Conservation (phyloP, 2,113 vertebrate genomes). For the Glaucidium brasilianum region DNA sequence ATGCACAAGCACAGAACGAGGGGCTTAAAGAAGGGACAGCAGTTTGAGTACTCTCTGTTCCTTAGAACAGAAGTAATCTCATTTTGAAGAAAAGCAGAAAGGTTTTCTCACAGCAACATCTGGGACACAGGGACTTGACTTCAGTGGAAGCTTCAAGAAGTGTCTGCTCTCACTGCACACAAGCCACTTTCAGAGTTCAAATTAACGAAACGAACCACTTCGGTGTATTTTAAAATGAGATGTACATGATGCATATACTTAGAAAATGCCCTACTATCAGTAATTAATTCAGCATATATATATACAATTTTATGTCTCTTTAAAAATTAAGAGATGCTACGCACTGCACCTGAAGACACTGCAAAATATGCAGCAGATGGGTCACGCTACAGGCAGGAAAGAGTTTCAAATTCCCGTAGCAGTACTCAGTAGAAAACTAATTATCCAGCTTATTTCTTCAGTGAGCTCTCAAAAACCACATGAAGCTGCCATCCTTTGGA, state of each 20-base stretch:
- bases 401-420: not conserved
- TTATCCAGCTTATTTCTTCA: not conserved
- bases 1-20: not conserved
- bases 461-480: not conserved
- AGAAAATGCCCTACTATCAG: not conserved
- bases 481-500: not conserved
- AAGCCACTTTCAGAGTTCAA: not conserved
- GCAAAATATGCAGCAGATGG: not conserved
- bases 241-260: not conserved
- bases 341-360: not conserved
- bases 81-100: not conserved
- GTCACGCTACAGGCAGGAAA: not conserved
- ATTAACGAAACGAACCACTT: not conserved
- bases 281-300: not conserved
- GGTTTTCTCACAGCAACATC: not conserved
- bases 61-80: not conserved
- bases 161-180: rapidly evolving
- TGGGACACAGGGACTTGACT: not conserved
- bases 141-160: not conserved
- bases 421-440: not conserved
- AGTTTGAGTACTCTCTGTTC: not conserved
- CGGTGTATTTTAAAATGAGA: not conserved
- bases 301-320: not conserved
- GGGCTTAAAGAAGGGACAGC: not conserved
- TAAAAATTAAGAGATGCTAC: not conserved